phyloP scores from a whole-genome alignment of 1,140 invertebrate genomes.

The Charaxes varanes region DNA sequence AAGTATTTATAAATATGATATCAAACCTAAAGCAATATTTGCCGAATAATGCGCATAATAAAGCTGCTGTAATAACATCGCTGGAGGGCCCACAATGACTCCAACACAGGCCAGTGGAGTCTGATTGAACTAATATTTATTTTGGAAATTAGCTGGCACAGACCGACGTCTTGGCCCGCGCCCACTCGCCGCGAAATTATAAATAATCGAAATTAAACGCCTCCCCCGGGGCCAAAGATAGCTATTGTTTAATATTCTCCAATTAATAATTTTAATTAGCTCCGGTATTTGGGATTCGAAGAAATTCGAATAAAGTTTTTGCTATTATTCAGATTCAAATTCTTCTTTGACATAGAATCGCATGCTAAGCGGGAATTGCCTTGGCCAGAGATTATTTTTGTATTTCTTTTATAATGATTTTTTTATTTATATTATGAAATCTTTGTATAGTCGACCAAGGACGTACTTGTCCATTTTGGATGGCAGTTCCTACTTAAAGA shows the following conservation, averaged over 20 bases:
- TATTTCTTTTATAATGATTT: no score
- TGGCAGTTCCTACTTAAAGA: no score
- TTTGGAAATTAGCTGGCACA: slow-evolving; percentile 72
- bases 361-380: no score
- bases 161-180: slow-evolving; percentile 40
- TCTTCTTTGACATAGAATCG: no score
- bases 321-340: no score
- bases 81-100: slow-evolving; percentile 17
- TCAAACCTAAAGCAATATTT: slow-evolving; percentile 25
- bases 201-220: slow-evolving; percentile 67
- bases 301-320: no score
- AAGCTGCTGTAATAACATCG: slow-evolving; percentile 15
- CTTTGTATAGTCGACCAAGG: no score
- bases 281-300: no score
- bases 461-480: no score
- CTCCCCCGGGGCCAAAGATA: slow-evolving; percentile 39
- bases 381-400: no score
- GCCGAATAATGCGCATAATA: slow-evolving; percentile 16
- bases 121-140: slow-evolving; percentile 73
- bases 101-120: slow-evolving; percentile 34
- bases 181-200: slow-evolving; percentile 45
- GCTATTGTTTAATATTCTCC: slow-evolving; percentile 61
- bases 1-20: no score
- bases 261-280: slow-evolving; percentile 62
- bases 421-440: no score